Conservation (phyloP, 2,888 invertebrate genomes). For the Chalcis sispes region DNA sequence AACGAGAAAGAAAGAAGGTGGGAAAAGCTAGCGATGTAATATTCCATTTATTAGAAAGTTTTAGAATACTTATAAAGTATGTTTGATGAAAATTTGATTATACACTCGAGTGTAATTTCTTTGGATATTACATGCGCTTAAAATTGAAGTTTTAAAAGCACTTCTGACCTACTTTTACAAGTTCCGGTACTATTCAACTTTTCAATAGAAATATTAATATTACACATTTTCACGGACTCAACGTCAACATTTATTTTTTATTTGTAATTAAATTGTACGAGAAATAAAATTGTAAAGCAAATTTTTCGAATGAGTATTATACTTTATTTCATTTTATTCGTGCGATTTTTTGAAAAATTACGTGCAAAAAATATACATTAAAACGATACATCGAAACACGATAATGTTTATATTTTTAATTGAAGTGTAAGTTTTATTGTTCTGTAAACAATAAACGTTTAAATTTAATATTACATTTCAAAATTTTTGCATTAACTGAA, state of each 20-base stretch:
- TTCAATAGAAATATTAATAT: conserved; percentile 23
- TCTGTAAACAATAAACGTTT: too few species aligned
- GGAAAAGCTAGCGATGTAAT: background rate
- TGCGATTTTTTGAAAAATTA: too few species aligned
- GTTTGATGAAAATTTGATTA: conserved; percentile 48
- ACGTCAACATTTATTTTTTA: background rate
- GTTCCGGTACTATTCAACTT: conserved; percentile 36
- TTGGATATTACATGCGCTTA: conserved; percentile 30
- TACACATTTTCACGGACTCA: background rate
- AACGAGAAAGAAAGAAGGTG: background rate
- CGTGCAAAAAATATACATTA: too few species aligned
- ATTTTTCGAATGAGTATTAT: too few species aligned
- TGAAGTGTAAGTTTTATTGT: too few species aligned
- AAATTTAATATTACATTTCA: too few species aligned
- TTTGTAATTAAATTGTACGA: too few species aligned
- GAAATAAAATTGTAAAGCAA: too few species aligned
- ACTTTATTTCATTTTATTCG: too few species aligned
- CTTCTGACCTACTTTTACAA: conserved; percentile 40
- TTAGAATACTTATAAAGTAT: conserved; percentile 30
- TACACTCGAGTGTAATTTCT: conserved; percentile 35
- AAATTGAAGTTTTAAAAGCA: conserved; percentile 41
- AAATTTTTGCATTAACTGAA: too few species aligned
- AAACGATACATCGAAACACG: too few species aligned
- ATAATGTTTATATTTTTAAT: too few species aligned
- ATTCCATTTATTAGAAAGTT: conserved; percentile 20